phyloP scores from a whole-genome alignment of 2,797 vertebrate genomes.

The Propithecus perrieri region DNA sequence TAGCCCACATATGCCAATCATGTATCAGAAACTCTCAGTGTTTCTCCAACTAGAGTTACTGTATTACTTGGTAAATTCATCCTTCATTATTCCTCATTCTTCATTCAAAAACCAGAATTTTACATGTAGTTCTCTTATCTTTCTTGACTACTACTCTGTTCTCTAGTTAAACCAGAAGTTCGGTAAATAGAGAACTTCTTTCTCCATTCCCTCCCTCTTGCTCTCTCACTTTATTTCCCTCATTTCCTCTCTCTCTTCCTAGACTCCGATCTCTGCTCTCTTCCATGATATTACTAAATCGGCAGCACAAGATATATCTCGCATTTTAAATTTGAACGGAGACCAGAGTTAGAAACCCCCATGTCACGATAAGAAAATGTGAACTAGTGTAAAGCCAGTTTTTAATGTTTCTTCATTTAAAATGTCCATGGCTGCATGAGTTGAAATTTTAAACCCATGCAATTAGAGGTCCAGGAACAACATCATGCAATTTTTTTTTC shows the following conservation, averaged over 20 bases:
- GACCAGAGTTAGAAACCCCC: slow-evolving; percentile 7
- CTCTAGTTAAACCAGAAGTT: background rate
- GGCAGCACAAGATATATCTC: background rate
- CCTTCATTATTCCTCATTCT: background rate
- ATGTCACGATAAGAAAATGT: background rate
- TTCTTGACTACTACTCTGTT: background rate
- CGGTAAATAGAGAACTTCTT: too few species aligned
- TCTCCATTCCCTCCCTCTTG: background rate
- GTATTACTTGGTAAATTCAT: background rate
- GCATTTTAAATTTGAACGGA: background rate
- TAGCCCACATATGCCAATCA: background rate
- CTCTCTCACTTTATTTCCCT: background rate
- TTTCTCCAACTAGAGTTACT: background rate
- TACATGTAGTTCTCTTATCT: background rate
- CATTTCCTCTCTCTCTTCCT: background rate
- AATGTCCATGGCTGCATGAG: background rate
- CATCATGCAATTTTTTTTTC: background rate
- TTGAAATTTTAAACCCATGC: slow-evolving; percentile 17
- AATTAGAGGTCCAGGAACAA: slow-evolving; percentile 29
- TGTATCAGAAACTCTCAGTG: background rate
- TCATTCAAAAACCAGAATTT: background rate
- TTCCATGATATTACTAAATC: background rate
- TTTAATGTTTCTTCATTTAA: slow-evolving; percentile 38
- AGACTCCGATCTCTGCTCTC: background rate
- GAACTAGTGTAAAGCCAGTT: background rate